A percentile compares a stretch with the other conserved stretches of the same genome.
phyloP scores from a whole-genome alignment of 2,797 vertebrate genomes.

The Xerus rutilus region DNA sequence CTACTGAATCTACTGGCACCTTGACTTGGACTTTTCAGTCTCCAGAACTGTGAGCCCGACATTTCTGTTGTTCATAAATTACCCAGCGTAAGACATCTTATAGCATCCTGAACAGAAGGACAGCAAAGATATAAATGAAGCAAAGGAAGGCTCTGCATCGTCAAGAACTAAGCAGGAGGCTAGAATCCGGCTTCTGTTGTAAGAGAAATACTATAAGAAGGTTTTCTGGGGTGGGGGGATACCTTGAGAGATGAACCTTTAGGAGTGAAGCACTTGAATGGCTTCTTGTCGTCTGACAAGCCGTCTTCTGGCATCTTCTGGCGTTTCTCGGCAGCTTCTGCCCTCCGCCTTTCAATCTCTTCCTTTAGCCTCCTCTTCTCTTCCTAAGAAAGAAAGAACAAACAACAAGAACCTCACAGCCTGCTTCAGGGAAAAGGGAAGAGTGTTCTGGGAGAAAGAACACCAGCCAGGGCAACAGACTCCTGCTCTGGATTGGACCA shows the following conservation, averaged over 20 bases:
- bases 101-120: not conserved
- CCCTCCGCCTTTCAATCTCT: conserved; percentile 97
- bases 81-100: not conserved
- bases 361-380: conserved; percentile 98
- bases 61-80: not conserved
- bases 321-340: conserved; percentile 97
- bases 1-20: not conserved
- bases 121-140: not conserved
- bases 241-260: conserved; percentile 98
- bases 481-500: not conserved
- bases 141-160: not conserved
- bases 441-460: not conserved
- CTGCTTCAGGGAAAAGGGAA: not conserved
- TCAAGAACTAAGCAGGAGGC: not conserved
- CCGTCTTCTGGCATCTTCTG: conserved; percentile 95
- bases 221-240: conserved; percentile 42
- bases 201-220: not conserved
- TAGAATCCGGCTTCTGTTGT: not conserved
- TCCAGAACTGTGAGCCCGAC: not conserved
- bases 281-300: conserved; percentile 91
- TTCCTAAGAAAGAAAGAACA: conserved; percentile 89
- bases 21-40: not conserved
- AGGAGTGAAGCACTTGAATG: conserved; percentile 97
- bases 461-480: not conserved
- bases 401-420: not conserved